Evolutionary conservation across 2,888 invertebrate genomes (phyloP).

Genomic region (Athalia circularis): DNA sequence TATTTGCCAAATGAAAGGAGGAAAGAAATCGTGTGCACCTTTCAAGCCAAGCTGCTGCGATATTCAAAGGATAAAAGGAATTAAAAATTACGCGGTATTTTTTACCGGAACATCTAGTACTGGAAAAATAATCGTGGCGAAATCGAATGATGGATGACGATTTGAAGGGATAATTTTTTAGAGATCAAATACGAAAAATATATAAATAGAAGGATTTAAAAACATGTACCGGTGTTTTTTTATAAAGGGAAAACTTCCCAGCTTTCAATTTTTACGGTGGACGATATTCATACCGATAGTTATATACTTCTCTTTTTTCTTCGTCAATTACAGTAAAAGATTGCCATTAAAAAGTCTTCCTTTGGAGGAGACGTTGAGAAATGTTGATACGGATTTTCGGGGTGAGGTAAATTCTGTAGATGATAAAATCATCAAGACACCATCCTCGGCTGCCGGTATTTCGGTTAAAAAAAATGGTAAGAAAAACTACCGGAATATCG

Average conservation of each 20-base stretch:
- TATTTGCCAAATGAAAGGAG: no score
- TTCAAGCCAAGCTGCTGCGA: no score
- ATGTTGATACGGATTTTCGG: not conserved
- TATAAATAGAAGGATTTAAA: not conserved
- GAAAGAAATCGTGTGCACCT: no score
- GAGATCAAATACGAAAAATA: not conserved
- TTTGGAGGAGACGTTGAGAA: constrained; percentile 44
- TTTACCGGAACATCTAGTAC: no score
- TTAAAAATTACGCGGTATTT: no score
- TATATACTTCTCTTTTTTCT: constrained; percentile 64
- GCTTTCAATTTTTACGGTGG: constrained; percentile 63
- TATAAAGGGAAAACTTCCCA: not conserved
- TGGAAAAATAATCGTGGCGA: no score
- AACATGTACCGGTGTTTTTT: not conserved
- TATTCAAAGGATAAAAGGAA: no score
- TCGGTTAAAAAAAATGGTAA: not conserved
- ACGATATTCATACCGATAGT: constrained; percentile 65
- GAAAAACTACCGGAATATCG: constrained; percentile 48
- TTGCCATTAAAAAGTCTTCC: constrained; percentile 62
- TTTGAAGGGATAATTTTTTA: no score
- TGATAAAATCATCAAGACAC: not conserved
- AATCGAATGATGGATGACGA: no score
- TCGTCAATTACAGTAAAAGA: constrained; percentile 63
- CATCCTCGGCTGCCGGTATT: not conserved
- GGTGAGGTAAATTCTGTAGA: not conserved